Base-by-base conservation (phyloP, 2,113 vertebrate genomes). In the Bettongia penicillata region DNA sequence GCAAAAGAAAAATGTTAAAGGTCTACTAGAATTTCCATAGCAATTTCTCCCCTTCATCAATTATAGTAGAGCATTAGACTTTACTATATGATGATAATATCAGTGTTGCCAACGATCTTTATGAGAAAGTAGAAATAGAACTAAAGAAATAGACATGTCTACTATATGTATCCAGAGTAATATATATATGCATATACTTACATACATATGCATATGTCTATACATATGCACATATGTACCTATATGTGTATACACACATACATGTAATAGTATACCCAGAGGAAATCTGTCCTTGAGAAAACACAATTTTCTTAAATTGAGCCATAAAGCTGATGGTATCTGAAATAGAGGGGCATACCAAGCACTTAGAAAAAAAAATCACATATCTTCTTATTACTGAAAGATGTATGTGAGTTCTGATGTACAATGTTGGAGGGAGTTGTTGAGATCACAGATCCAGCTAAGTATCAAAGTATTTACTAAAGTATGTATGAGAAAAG, bases 381-480 rank as follows among this genome's bases (percentile, higher is more conserved):
- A 77, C 16, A 8, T n/a, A 43, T 43, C 68, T 77, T 77, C 6
- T 19, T 22, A 43, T 77, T 77, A 19, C 16, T 77, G 68, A n/a
- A 77, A 77, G 68, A 2, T 5, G 19, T 77, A 43, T 22, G 37
- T 77, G 19, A 37, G 37, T 77, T 43, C 19, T 23, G 14, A n/a
- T 43, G 68, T 77, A 43, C 4, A 43, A 7, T 8, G 19, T 77
- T 43, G 37, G n/a, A 31, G 28, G 57, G 57, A 84, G 68, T 31
- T 96, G 91, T 93, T 97, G 61, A 55, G 53, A 55, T 55, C 53
- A 55, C 53, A 55, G 53, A 68, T 68, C 61, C 61, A 68, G 14
- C 31, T 23, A 84, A 84, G n/a, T 95, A 91, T 95, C 93, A 52
- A 14, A 91, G n/a, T 53, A 90, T 96, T 9, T 93, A 11, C 90